phyloP scores from a whole-genome alignment of 1,140 invertebrate species.

The Conopomorpha cramerella region DNA sequence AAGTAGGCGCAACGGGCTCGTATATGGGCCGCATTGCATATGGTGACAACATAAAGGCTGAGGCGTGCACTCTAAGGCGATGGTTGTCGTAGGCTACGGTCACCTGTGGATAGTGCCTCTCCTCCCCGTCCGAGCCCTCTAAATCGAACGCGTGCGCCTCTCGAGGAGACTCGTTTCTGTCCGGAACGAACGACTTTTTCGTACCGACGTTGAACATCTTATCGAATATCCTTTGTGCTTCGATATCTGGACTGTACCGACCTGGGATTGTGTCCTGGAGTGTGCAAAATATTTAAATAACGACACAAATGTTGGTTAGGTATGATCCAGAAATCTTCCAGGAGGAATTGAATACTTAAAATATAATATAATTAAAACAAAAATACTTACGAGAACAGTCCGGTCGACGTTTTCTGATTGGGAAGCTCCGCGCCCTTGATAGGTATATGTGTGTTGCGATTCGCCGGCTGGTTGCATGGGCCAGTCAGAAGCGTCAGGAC shows the following conservation, averaged over 20 bases:
- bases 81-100: slow-evolving; percentile 42
- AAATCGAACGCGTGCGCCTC: slow-evolving; percentile 47
- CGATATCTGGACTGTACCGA: slow-evolving; percentile 58
- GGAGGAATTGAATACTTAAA: not conserved
- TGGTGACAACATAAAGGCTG: no score
- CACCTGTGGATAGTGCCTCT: slow-evolving; percentile 54
- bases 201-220: slow-evolving; percentile 57
- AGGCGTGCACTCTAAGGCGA: slow-evolving; percentile 51
- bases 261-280: slow-evolving; percentile 54
- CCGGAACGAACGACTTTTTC: slow-evolving; percentile 47
- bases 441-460: slow-evolving; percentile 37
- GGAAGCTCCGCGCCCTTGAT: slow-evolving; percentile 31
- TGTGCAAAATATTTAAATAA: slow-evolving; percentile 40
- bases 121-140: slow-evolving; percentile 51
- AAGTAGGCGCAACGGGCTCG: slow-evolving; percentile 7
- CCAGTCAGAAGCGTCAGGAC: slow-evolving; percentile 31
- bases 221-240: slow-evolving; percentile 57
- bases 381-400: slow-evolving; percentile 44
- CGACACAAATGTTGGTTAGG: not conserved
- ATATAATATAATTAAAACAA: slow-evolving; percentile 5
- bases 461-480: slow-evolving; percentile 29
- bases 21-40: slow-evolving; percentile 1
- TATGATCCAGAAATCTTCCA: no score
- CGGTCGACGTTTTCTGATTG: slow-evolving; percentile 37
- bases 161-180: slow-evolving; percentile 43